Conservation (phyloP, 2,113 vertebrate genomes). For the Pelecanus crispus region DNA sequence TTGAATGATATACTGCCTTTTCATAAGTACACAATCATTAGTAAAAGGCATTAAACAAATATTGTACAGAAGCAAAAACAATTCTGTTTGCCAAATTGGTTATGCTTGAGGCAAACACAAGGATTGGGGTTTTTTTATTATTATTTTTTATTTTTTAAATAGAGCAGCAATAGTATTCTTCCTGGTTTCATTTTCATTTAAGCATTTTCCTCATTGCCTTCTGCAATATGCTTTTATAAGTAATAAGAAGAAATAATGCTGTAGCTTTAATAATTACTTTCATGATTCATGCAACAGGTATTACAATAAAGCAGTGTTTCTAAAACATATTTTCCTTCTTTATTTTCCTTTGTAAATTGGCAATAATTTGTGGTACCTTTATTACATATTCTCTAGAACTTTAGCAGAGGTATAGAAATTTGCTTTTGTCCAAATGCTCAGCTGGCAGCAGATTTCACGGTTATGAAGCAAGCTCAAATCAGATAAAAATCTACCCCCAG, state of each 20-base stretch:
- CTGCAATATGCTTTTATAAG: neutral
- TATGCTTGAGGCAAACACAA: conserved; percentile 6
- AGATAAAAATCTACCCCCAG: neutral
- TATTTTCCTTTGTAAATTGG: neutral
- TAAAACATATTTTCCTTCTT: neutral
- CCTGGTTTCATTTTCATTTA: conserved; percentile 12
- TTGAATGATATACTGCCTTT: conserved; percentile 27
- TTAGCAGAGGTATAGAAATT: neutral
- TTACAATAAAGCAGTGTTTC: neutral
- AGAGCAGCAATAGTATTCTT: neutral
- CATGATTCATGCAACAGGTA: neutral
- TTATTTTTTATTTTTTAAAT: neutral
- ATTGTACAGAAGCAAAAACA: conserved; percentile 30
- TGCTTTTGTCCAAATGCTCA: neutral
- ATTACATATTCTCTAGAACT: neutral
- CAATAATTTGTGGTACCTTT: neutral
- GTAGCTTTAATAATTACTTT: neutral
- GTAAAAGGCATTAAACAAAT: conserved; percentile 43
- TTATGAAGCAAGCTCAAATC: neutral
- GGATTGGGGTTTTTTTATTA: neutral
- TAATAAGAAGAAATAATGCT: neutral
- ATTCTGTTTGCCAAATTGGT: conserved; percentile 46
- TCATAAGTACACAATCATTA: conserved; percentile 50
- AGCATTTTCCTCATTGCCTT: conserved; percentile 15
- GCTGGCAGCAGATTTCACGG: neutral